Base-by-base conservation (phyloP, 2,797 vertebrate species). In the Moxostoma hubbsi region DNA sequence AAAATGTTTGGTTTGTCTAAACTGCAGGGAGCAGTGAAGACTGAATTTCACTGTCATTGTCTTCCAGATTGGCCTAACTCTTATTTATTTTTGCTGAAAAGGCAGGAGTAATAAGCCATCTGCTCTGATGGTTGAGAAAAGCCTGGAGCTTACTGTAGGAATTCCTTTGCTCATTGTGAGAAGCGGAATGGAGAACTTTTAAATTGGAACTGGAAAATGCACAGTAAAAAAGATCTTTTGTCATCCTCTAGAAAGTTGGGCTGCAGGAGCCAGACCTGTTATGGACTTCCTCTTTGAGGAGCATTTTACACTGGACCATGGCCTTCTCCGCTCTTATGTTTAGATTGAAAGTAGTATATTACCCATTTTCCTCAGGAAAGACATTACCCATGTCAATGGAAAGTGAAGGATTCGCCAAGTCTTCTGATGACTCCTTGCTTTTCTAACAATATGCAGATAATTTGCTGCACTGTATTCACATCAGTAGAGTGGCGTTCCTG, bases 171-270 rank as follows among this genome's bases (percentile, higher is more conserved):
- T 70, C 12, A 10, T 73, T 59, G 57, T 62, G 57, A 81, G 53
- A 2, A 66, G 71, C 77, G 78, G 80, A 73, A 88, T 86, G 87
- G 82, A 72, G 59, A 82, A 80, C 64, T 85, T 83, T 84, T 84
- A 88, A 90, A 90, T 85, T 76, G 73, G 80, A 85, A 81, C 79
- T 81, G 79, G 86, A 85, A 77, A 82, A 84, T 85, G 82, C 88
- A 86, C 49, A 85, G 72, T 83, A 79, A 84, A 65, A 80, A 87
- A 70, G 62, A 73, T 0, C 65, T 73, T 74, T 82, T 79, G 88
- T 92, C 91, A 89, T 88, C 87, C 6, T 68, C 62, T 77, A 86
- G 87, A 87, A 89, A 90, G 88, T 85, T 80, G 85, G 76, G 88
- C 84, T 84, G 84, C 84, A 85, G 86, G 72, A 88, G 69, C 49